Percentiles rank a stretch among this genome's conserved stretches.
These are phyloP conservation scores for Suricata suricatta DNA, from an alignment of 2,113 vertebrate species.

Conservation along the genomic window DNA sequence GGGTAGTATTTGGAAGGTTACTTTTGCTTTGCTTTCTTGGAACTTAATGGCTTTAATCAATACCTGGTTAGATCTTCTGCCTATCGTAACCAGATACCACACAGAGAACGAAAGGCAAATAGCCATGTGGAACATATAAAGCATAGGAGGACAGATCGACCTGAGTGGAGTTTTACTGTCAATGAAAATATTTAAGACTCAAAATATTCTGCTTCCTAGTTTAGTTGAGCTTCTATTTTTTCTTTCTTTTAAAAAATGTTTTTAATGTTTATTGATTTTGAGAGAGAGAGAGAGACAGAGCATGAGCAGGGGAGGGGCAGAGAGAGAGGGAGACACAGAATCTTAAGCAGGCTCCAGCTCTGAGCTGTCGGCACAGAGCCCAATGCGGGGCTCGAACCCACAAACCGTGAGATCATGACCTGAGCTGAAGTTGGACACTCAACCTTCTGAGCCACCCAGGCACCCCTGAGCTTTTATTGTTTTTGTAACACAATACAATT, in stretches of 20 bases:
- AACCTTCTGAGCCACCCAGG: no score
- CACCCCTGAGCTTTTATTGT: no score
- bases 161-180: background rate
- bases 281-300: no score
- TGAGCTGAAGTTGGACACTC: no score
- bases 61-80: background rate
- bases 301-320: no score
- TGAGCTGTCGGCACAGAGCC: no score
- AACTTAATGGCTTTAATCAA: background rate
- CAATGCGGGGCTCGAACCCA: no score
- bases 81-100: background rate
- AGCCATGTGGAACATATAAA: background rate
- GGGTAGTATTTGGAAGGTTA: background rate
- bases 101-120: background rate
- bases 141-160: background rate
- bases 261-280: no score
- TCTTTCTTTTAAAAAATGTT: background rate
- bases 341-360: no score
- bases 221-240: background rate
- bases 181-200: background rate
- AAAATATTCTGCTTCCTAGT: background rate
- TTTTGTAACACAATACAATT: no score
- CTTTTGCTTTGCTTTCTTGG: constrained; percentile 27
- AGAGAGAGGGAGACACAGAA: no score
- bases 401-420: no score